Evolutionary conservation across 2,888 invertebrate genomes (phyloP), one percentile per base, ranked within the genome.

Genomic region (Trimorus sp.): DNA sequence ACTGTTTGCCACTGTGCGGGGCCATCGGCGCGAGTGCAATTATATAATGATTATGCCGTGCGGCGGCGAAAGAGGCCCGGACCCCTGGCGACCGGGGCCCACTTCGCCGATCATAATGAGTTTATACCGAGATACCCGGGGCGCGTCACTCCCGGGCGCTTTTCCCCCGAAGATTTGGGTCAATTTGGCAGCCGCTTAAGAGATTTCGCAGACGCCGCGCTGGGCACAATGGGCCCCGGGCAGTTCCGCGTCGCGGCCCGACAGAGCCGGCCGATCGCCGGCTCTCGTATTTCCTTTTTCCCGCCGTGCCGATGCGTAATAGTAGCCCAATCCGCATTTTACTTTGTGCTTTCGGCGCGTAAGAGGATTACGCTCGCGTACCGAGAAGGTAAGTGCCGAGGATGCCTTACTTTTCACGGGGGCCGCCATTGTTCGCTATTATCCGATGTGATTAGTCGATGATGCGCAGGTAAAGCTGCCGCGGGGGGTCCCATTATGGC

Each of bases 381-480:
- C 86, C 86, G 84, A 82, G 84, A 75, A 88, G 85, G 87, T 88
- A 90, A 90, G 89, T 89, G 89, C 89, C 87, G 87, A 85, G 87
- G 88, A 89, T 88, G 89, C 89, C 89, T 90, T 89, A 90, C 89
- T 90, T 91, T 90, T 90, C 90, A 90, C 90, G 88, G 89, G 88
- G 87, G 85, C 81, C 85, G 86, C 80, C 86, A 90, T 91, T 91
- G 91, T 91, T 89, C 88, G 80, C 89, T 89, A 90, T 91, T 90
- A 90, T 90, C 90, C 91, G 89, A 89, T 88, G 89, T 90, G 91
- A 91, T 91, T 91, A 91, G 91, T 89, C 90, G 90, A 91, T 91
- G 91, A 91, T 91, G 91, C 91, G 40, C 40, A 91, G 91, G 91
- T 91, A 91, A 88, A 91, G 90, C 91, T 90, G 84, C 91, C 88